Evolutionary conservation across 2,113 vertebrate genomes (phyloP).

Genomic region (Amphilophus citrinellus): DNA sequence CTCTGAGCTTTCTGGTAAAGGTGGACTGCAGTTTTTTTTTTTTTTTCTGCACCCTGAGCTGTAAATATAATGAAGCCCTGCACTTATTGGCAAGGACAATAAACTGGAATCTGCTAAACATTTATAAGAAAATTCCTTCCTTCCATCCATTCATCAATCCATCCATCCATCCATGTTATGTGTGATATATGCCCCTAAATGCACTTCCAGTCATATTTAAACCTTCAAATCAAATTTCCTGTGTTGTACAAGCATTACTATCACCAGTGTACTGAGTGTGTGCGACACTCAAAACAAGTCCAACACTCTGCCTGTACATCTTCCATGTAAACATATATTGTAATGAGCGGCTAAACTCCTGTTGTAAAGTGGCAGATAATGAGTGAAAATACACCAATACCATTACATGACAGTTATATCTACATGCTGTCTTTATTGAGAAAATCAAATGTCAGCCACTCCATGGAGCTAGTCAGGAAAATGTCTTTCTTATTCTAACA

Average conservation of each 20-base stretch:
- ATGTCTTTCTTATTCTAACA: background rate
- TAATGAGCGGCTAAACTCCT: background rate
- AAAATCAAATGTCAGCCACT: conserved; percentile 35
- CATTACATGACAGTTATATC: background rate
- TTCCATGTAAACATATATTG: background rate
- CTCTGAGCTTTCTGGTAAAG: background rate
- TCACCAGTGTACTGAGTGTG: background rate
- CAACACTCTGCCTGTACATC: background rate
- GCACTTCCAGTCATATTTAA: background rate
- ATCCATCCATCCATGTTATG: background rate
- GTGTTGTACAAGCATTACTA: background rate
- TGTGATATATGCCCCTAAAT: background rate
- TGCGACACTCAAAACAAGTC: background rate
- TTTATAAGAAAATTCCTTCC: background rate
- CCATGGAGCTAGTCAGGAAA: conserved; percentile 9
- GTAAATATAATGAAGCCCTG: background rate
- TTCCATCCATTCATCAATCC: too few species aligned
- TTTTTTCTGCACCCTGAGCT: background rate
- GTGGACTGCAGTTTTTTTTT: background rate
- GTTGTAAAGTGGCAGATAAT: conserved; percentile 4
- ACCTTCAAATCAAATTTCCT: background rate
- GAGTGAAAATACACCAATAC: background rate
- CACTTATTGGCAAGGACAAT: background rate
- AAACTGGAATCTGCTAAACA: background rate
- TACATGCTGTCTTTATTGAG: conserved; percentile 9